phyloP scores from a whole-genome alignment of 2,797 vertebrate species.

The Enteromius radiatus region DNA sequence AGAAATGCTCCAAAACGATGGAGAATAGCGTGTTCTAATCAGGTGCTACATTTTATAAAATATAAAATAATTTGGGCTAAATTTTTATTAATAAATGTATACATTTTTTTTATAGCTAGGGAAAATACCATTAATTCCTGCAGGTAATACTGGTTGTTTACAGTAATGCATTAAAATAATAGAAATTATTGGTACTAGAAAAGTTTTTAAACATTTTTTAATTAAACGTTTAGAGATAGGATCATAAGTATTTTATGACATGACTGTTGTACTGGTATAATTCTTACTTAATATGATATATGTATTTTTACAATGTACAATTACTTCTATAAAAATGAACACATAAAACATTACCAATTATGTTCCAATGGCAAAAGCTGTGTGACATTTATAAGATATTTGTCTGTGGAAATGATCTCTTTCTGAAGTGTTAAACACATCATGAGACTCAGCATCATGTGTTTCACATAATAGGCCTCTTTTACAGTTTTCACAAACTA shows the following conservation, averaged over 20 bases:
- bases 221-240: neutral
- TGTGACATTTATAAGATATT: neutral
- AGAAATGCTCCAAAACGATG: no score
- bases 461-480: slow-evolving; percentile 5
- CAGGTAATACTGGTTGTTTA: neutral
- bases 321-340: no score
- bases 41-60: neutral
- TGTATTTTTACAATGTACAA: no score
- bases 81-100: neutral
- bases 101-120: neutral
- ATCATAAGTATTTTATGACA: neutral
- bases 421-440: slow-evolving; percentile 2
- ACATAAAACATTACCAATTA: no score
- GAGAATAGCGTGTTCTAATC: neutral
- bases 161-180: neutral
- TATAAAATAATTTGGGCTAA: neutral
- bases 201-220: neutral
- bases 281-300: neutral
- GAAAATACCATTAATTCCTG: neutral
- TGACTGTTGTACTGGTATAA: neutral
- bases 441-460: slow-evolving; percentile 19
- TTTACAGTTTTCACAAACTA: neutral
- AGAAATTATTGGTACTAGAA: neutral
- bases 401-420: neutral
- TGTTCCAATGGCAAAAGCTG: neutral